Evolutionary conservation across 2,113 vertebrate genomes (phyloP).

Genomic region (Tetrax tetrax): DNA sequence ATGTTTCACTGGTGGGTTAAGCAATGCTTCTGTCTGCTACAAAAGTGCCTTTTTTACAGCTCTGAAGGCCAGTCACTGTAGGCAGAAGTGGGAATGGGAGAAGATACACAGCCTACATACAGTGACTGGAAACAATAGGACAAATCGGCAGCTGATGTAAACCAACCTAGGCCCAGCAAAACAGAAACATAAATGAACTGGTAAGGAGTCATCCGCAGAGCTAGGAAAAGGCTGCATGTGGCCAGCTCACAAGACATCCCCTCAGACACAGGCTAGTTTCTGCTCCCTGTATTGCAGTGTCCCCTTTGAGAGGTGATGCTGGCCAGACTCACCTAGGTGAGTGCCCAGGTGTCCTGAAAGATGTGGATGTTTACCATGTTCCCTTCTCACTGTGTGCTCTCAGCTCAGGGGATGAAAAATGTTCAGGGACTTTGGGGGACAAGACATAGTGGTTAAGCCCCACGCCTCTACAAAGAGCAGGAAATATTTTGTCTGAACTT

Average conservation of each 20-base stretch:
- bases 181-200: not conserved
- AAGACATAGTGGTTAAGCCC: not conserved
- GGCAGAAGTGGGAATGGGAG: not conserved
- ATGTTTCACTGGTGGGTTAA: not conserved
- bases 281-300: not conserved
- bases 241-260: not conserved
- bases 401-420: not conserved
- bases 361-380: rapidly evolving
- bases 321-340: not conserved
- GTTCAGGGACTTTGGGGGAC: not conserved
- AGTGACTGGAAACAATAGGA: not conserved
- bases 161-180: not conserved
- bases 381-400: not conserved
- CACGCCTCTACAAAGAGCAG: not conserved
- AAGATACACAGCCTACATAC: not conserved
- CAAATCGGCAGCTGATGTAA: not conserved
- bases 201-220: not conserved
- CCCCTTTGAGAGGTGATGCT: not conserved
- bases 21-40: not conserved
- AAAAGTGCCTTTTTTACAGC: not conserved
- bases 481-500: not conserved
- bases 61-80: not conserved
- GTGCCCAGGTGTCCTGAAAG: not conserved
- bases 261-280: not conserved
- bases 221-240: not conserved